Evolutionary conservation across 2,888 invertebrate species (phyloP), one percentile per base, ranked within the genome.

Genomic region (Limnephilus marmoratus): DNA sequence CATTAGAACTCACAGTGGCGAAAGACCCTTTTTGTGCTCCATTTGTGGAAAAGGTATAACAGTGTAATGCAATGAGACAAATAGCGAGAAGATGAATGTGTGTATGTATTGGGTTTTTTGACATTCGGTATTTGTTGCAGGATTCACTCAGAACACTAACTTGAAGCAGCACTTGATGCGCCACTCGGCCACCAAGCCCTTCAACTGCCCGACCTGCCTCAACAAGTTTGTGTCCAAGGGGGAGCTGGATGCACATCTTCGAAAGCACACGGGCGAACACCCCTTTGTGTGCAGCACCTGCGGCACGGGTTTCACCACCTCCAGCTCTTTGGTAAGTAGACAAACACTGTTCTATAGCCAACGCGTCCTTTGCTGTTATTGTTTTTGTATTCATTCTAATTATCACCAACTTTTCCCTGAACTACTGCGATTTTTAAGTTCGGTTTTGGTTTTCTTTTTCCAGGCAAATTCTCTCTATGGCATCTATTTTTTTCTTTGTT

Each of bases 61-160:
- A 18, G 5, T 49, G 31, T 81, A 81, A 53, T 53, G 53, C 53
- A 15, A 53, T 18, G 18, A 53, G 15, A 0, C 53, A 18, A 18
- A 5, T 15, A 53, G 18, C 0, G 4, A 18, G 3, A 53, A 53
- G 53, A 49, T 15, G 15, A 15, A 2, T 4, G 4, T 37, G n/a
- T 37, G 37, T 37, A 5, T 37, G 3, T 5, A 34, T 34, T 34
- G 34, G 1, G 3, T 34, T 34, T 1, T 45, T 18, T 83, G 11
- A 85, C 41, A 9, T 85, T 85, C 5, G 3, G 11, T 41, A 1
- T 24, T 45, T 41, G 34, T 49, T 86, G 5, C 85, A 93, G 94
- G 95, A 13, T 95, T 95, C 85, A 95, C 94, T 13, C 95, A 95
- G 91, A 95, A 95, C 93, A 95, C 95, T 7, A 95, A 95, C 94